Evolutionary conservation across 2,888 invertebrate species (phyloP).

Genomic region (Hirtodrosophila histrioides): DNA sequence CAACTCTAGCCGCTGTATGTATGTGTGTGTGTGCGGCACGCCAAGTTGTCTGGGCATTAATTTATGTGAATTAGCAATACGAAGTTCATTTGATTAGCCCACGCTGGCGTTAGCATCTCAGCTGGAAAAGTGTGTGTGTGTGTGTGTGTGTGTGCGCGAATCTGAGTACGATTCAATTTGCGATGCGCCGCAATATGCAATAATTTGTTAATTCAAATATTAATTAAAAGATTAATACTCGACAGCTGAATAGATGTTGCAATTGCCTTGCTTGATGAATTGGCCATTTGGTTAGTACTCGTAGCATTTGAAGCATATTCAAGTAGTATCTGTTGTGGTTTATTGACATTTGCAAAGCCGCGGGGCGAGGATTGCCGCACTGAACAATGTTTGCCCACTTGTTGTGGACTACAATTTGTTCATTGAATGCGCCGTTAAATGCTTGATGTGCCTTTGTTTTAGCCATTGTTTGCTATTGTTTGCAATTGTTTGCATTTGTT

Average conservation of each 20-base stretch:
- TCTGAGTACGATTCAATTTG: constrained; percentile 43
- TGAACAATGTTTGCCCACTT: constrained; percentile 49
- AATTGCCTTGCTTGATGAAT: constrained; percentile 60
- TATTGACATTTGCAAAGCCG: constrained; percentile 69
- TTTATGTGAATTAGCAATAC: constrained; percentile 81
- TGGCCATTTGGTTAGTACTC: constrained; percentile 40
- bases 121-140: constrained; percentile 4
- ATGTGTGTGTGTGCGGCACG: constrained; percentile 30
- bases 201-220: constrained; percentile 74
- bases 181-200: constrained; percentile 53
- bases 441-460: constrained; percentile 11
- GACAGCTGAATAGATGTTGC: constrained; percentile 59
- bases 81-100: constrained; percentile 74
- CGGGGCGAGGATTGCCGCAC: constrained; percentile 48
- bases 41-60: constrained; percentile 65
- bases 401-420: constrained; percentile 25
- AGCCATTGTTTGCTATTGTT: constrained; percentile 31
- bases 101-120: constrained; percentile 46
- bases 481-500: constrained; percentile 39
- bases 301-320: constrained; percentile 12
- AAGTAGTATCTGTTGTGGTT: constrained; percentile 10
- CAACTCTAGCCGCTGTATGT: not conserved
- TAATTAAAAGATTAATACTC: constrained; percentile 75
- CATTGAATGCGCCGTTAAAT: constrained; percentile 24
- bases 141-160: constrained; percentile 14